Percentiles rank a stretch among this genome's conserved stretches.
Evolutionary conservation across 2,888 invertebrate genomes (phyloP).

Genomic region (Dicyrtomina minuta): DNA sequence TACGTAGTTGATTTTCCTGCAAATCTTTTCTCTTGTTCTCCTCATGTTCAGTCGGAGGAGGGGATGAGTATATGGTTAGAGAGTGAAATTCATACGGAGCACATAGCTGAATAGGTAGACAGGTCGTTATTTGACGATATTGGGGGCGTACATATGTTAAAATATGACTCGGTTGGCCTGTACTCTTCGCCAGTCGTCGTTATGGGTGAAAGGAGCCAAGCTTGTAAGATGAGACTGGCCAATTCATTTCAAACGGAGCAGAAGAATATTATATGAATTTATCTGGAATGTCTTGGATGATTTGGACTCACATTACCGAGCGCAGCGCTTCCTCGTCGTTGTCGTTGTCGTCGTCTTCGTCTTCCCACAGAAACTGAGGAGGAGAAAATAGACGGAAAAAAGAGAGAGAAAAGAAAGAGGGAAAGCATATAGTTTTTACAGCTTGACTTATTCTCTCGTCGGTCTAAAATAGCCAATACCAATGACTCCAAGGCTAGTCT

Average conservation of each 20-base stretch:
- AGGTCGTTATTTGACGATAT: background rate
- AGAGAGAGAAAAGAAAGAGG: background rate
- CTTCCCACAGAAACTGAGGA: background rate
- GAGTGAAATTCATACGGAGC: background rate
- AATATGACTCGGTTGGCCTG: conserved; percentile 1
- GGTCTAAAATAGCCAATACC: too few relatives aligned
- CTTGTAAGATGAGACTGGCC: conserved; percentile 37
- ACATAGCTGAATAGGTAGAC: background rate
- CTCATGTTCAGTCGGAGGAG: background rate
- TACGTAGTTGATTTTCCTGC: background rate
- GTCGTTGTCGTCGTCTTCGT: background rate
- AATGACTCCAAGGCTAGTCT: too few relatives aligned
- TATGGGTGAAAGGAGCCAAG: conserved; percentile 25
- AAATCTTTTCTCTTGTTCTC: background rate
- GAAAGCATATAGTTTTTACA: background rate
- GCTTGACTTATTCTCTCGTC: background rate
- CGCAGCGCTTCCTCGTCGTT: conserved; percentile 1
- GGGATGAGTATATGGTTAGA: background rate
- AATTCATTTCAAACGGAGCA: conserved; percentile 42
- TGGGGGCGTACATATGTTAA: background rate
- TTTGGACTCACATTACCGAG: conserved; percentile 9
- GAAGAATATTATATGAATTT: conserved; percentile 34
- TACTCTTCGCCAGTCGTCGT: background rate
- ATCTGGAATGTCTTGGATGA: conserved; percentile 5
- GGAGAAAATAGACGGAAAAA: background rate